These are phyloP conservation scores for Nephrotoma guestfalica DNA, from an alignment of 2,888 invertebrate species.

Conservation along the genomic window DNA sequence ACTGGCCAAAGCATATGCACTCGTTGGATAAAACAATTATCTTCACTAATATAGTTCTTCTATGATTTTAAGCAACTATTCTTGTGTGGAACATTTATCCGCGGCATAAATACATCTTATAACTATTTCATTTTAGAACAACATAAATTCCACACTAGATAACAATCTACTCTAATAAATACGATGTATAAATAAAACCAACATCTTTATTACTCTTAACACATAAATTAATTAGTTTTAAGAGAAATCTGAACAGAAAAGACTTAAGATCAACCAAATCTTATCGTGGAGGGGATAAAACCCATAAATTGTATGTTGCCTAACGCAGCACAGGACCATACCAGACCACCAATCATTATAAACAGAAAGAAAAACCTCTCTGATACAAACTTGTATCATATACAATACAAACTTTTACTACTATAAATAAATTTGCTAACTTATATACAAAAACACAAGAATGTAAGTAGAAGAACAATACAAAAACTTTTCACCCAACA, in stretches of 20 bases:
- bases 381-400: not conserved
- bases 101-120: too few relatives aligned
- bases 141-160: not conserved
- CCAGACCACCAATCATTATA: not conserved
- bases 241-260: not conserved
- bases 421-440: not conserved
- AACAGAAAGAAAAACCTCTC: not conserved
- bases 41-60: too few relatives aligned
- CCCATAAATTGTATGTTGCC: not conserved
- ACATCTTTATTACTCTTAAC: not conserved
- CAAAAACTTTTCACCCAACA: not conserved
- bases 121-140: not conserved
- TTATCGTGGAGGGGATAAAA: not conserved
- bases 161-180: not conserved
- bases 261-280: not conserved
- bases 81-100: too few relatives aligned
- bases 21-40: too few relatives aligned
- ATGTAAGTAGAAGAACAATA: not conserved
- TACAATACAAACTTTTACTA: not conserved
- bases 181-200: not conserved
- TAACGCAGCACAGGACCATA: not conserved
- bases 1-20: too few relatives aligned
- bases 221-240: conserved; percentile 1
- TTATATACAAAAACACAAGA: not conserved
- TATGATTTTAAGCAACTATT: too few relatives aligned